phyloP scores from a whole-genome alignment of 2,888 invertebrate genomes.

The Bellardia pandia region DNA sequence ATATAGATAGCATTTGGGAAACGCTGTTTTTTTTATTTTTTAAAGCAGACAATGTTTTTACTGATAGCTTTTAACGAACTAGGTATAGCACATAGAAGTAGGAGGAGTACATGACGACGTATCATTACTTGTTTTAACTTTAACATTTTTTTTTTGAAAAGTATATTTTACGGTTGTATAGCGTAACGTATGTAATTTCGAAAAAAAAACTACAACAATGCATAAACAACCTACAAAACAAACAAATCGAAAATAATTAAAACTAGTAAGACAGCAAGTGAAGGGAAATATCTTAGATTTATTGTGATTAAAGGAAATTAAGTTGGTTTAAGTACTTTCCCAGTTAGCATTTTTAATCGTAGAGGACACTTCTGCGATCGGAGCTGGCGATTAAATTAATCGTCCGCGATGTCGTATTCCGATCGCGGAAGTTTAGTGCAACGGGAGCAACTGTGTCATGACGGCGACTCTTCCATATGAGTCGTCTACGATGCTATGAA shows the following conservation, averaged over 20 bases:
- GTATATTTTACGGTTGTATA: slow-evolving; percentile 35
- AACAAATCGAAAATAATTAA: slow-evolving; percentile 13
- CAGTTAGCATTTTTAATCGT: too few relatives aligned
- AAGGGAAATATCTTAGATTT: slow-evolving; percentile 50
- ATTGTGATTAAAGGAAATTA: background rate
- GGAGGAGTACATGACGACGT: slow-evolving; percentile 47
- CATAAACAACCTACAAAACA: background rate
- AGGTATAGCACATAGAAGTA: slow-evolving; percentile 20
- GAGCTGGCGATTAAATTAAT: too few relatives aligned
- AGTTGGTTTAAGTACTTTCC: background rate
- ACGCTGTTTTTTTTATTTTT: slow-evolving; percentile 16
- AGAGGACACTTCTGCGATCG: too few relatives aligned
- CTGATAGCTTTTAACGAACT: slow-evolving; percentile 31
- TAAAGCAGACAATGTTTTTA: slow-evolving; percentile 33
- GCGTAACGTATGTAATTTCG: slow-evolving; percentile 48
- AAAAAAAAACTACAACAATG: slow-evolving; percentile 33
- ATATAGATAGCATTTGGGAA: background rate
- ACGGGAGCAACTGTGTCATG: too few relatives aligned
- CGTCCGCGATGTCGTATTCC: too few relatives aligned
- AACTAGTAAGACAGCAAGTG: slow-evolving; percentile 13
- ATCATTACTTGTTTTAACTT: slow-evolving; percentile 40
- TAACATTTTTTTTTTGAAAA: slow-evolving; percentile 41
- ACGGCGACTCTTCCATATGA: too few relatives aligned
- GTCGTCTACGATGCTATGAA: too few relatives aligned
- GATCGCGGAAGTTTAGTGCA: too few relatives aligned